Conservation (phyloP, 2,888 invertebrate genomes). For the Agrochola lychnidis region DNA sequence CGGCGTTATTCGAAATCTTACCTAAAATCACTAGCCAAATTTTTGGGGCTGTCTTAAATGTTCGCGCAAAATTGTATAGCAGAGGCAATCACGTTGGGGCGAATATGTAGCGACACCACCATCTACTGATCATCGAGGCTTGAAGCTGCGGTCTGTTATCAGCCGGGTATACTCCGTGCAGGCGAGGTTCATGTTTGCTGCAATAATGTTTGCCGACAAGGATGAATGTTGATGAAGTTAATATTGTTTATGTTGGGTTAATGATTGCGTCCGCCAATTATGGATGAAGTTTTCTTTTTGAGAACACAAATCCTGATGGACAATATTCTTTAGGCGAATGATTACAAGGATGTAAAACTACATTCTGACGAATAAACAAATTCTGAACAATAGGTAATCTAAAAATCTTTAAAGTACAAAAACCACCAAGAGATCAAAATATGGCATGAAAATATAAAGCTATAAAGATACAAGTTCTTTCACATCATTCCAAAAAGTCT, state of each 20-base stretch:
- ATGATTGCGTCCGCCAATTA: background rate
- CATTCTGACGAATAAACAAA: background rate
- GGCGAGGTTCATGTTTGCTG: conserved; percentile 4
- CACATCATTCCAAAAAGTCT: conserved; percentile 23
- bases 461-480: background rate
- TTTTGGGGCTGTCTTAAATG: background rate
- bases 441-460: background rate
- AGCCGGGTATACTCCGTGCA: conserved; percentile 12
- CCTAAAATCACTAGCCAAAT: no score
- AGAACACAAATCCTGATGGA: background rate
- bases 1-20: no score
- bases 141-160: conserved; percentile 47
- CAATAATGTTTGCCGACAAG: background rate
- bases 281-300: background rate
- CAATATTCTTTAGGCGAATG: background rate
- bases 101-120: background rate
- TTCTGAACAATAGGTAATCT: background rate
- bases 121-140: conserved; percentile 10
- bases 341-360: background rate
- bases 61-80: background rate
- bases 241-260: background rate
- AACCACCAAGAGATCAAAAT: background rate
- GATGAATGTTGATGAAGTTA: background rate
- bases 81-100: background rate
- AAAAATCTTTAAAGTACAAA: background rate